Evolutionary conservation across 2,888 invertebrate species (phyloP).

Genomic region (Agrochola litura): DNA sequence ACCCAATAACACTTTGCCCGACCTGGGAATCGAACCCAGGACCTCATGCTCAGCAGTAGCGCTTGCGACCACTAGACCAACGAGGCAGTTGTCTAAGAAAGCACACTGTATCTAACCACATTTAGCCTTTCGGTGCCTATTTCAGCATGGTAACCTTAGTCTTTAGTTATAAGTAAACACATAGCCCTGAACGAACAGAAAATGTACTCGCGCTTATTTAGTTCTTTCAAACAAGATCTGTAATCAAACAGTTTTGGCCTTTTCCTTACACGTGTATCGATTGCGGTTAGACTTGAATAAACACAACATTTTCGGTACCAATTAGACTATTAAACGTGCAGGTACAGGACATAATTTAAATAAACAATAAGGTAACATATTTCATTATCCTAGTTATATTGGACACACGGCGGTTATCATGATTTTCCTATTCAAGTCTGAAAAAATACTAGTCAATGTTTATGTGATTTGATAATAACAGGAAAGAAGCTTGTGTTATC

Average conservation of each 20-base stretch:
- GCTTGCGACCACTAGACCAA: no score
- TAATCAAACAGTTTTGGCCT: not conserved
- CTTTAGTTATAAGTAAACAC: not conserved
- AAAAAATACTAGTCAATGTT: not conserved
- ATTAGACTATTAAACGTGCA: not conserved
- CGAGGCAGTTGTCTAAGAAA: not conserved
- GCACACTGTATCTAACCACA: not conserved
- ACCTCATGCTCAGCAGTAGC: no score
- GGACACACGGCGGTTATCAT: constrained; percentile 5
- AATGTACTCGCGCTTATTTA: not conserved
- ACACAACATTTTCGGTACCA: not conserved
- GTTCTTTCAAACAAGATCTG: not conserved
- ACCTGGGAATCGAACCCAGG: no score
- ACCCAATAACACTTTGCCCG: no score
- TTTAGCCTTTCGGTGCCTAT: not conserved
- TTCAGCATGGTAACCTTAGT: not conserved
- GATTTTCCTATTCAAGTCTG: constrained; percentile 1
- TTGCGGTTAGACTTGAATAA: constrained; percentile 4
- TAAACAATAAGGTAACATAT: constrained; percentile 8
- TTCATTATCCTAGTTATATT: constrained; percentile 19
- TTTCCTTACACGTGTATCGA: constrained; percentile 29
- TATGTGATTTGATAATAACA: constrained; percentile 13
- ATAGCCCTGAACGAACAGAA: not conserved
- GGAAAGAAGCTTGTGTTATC: constrained; percentile 41
- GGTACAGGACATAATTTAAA: constrained; percentile 9